A percentile compares a stretch with the other conserved stretches of the same genome.
Evolutionary conservation across 1,140 invertebrate species (phyloP).

Genomic region (Stegodyphus mimosarum): DNA sequence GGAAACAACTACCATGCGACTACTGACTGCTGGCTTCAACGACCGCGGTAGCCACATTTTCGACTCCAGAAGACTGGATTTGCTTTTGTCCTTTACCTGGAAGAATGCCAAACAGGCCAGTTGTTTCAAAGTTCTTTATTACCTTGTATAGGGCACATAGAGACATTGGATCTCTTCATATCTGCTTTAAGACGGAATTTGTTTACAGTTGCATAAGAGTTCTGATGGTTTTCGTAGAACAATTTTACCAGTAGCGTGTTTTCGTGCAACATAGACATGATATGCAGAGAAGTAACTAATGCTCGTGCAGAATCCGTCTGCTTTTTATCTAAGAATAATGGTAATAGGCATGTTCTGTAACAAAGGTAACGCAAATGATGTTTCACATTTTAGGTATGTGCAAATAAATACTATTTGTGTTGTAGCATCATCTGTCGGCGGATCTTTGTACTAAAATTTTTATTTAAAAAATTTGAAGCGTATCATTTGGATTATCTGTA

Average conservation of each 20-base stretch:
- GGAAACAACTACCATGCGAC: neutral
- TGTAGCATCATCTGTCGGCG: neutral
- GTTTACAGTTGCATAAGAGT: neutral
- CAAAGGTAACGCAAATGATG: neutral
- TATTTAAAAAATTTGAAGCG: neutral
- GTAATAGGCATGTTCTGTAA: neutral
- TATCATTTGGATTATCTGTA: neutral
- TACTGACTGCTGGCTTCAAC: neutral
- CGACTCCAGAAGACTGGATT: neutral
- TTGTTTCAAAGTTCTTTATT: neutral
- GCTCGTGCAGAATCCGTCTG: neutral
- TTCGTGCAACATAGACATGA: neutral
- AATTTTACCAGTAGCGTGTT: neutral
- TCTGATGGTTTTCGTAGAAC: neutral
- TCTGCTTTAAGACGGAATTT: neutral
- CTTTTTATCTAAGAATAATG: neutral
- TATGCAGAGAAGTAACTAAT: neutral
- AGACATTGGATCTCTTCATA: neutral
- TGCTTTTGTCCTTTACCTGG: neutral
- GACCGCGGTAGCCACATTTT: neutral
- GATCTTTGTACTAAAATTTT: neutral
- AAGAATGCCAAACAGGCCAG: neutral
- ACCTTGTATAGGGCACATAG: neutral
- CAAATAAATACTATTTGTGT: neutral
- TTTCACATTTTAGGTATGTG: neutral